Base-by-base conservation (phyloP, 1,140 invertebrate species). In the Thrips palmi region DNA sequence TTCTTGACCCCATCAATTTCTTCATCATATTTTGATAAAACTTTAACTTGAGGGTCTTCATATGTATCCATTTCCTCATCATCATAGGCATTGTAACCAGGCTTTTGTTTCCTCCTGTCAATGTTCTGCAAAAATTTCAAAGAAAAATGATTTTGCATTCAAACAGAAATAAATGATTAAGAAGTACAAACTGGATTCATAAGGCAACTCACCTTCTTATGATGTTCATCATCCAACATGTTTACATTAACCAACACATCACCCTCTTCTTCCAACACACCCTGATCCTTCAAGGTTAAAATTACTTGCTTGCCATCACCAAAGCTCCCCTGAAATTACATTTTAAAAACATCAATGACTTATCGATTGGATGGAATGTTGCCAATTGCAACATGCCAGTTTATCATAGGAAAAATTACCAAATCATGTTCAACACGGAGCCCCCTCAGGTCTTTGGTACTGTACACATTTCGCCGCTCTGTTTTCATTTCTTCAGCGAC, bases 191-290 rank as follows among this genome's bases (percentile, higher is more conserved):
- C n/a, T 27, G 25, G n/a, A n/a, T 6, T 21, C 11, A 1, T 24
- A 36, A 32, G 41, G 24, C 20, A 40, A 39, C 41, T 47, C 56
- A 73, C 71, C 62, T 81, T 83, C 48, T 82, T 79, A 52, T 89
- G 87, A 35, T 71, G 68, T 57, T 98, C 93, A 50, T 92, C 74
- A 53, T 98, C 93, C 1, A 88, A 52, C 53, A 97, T 75, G 57
- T 97, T 98, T 2, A 97, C 86, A 65, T 97, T 98, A 17, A 97
- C 73, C 17, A 98, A 64, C 11, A 87, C 76, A 62, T 99, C 94
- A 40, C 70, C 71, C 2, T 70, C 70, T 35, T 81, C 76, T 33
- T 91, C 82, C 20, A 98, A 63, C 18, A 97, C 75, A 50, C 71
- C 79, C 57, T 82, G 77, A 63, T 99, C 94, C 58, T 96, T 83